Evolutionary conservation across 2,888 invertebrate species (phyloP), one percentile per base, ranked within the genome.

Genomic region (Zaprionus obscuricornis): DNA sequence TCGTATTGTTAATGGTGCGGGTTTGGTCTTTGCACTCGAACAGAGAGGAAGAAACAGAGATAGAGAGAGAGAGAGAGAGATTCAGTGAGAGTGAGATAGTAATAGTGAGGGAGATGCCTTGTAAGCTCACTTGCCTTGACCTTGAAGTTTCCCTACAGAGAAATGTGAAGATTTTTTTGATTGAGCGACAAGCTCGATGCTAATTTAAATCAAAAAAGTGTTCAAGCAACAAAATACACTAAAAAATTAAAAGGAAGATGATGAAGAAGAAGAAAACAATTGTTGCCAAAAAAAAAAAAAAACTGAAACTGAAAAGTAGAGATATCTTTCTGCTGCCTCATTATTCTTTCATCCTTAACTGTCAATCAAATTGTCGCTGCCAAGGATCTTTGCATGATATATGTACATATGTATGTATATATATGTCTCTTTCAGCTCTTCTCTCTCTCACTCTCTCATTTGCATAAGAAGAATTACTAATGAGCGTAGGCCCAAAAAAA

Each of bases 131-230:
- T n/a, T n/a, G 8, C 24, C n/a, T 22, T 47, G 55, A 71, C 71
- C 74, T 76, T 74, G 64, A 64, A 70, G 42, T 33, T 29, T 26
- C 31, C 26, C 18, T 10, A 43, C 40, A 55, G 16, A n/a, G n/a
- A n/a, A n/a, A n/a, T n/a, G n/a, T n/a, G n/a, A n/a, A n/a, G n/a
- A n/a, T n/a, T n/a, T n/a, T 57, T 63, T 51, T 67, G 81, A 81
- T 77, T 74, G 76, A 66, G 59, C 56, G 51, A 60, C 60, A 54
- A 65, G 70, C 50, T 37, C 62, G 62, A 67, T 66, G 79, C 71
- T 57, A 78, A 87, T 88, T 88, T 73, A 73, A 84, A 82, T 87
- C 86, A 81, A 47, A 82, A 83, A 86, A 86, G 82, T 85, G 86
- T 85, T 86, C 82, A 36, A 58, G 63, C 75, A 75, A 54, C n/a